Base-by-base conservation (phyloP, 2,797 vertebrate species). In the Toxotes lorentzi region DNA sequence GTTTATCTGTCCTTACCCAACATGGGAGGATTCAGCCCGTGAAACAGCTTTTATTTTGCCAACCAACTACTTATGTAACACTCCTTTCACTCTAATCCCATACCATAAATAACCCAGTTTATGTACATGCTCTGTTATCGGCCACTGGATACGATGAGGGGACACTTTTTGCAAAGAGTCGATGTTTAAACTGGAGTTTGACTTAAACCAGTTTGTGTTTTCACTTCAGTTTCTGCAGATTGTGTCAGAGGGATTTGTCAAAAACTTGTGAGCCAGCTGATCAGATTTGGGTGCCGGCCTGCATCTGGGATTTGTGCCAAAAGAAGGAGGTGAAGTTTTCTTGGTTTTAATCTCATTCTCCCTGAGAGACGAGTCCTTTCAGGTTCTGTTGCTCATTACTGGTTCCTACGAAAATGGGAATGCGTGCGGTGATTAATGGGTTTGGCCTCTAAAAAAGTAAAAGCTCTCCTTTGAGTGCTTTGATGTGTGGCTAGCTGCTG, bases 11-110 rank as follows among this genome's bases (percentile, higher is more conserved):
- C 10, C 50, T 66, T 73, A 74, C 57, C 57, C 76, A 77, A 71
- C 50, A 53, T 27, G n/a, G 41, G 41, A 79, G 63, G 43, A 50
- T 71, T 80, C 24, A 27, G 71, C 23, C 47, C 69, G 17, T 38
- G 12, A 38, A 58, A 35, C 30, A n/a, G 43, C 73, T 72, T 67
- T 82, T 58, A 67, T 79, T 79, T 74, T 30, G 43, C 69, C 57
- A 50, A 59, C 24, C 27, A 40, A 69, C 32, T 14, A 61, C 48
- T 85, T 73, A 69, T 45, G 51, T 80, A 78, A 84, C 69, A 50
- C 61, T 43, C 70, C 76, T 65, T 85, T 71, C 54, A 64, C 27
- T 68, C 60, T 78, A 74, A 77, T 64, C 73, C 72, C 43, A 56
- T 43, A 21, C 65, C 76, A 75, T 77, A 41, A 82, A 82, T 81